phyloP scores from a whole-genome alignment of 2,888 invertebrate genomes.

The Ischnura elegans region DNA sequence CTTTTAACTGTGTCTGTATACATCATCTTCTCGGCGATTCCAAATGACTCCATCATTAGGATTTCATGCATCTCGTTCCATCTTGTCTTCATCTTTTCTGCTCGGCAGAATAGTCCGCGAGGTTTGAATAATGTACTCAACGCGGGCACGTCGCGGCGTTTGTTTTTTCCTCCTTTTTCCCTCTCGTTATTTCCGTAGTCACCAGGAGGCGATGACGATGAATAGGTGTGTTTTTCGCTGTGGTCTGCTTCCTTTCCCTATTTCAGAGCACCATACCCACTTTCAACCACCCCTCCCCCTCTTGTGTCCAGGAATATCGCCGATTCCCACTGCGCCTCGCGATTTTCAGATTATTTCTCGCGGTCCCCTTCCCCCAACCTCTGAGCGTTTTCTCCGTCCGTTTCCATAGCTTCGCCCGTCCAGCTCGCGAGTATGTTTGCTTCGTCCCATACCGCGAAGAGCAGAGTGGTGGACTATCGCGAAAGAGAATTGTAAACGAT shows the following conservation, averaged over 20 bases:
- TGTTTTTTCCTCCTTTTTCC: neutral
- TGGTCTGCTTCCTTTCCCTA: neutral
- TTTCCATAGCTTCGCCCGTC: neutral
- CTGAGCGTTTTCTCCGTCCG: neutral
- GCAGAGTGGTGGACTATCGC: neutral
- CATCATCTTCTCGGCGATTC: conserved; percentile 49
- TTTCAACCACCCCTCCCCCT: neutral
- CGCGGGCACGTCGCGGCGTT: neutral
- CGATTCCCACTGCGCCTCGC: neutral
- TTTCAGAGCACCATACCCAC: neutral
- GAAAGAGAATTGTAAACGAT: neutral
- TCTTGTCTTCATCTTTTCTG: neutral
- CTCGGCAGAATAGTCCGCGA: neutral
- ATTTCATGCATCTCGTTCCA: neutral
- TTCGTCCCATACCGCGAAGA: neutral
- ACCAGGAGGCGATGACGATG: conserved; percentile 17
- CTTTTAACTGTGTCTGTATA: neutral
- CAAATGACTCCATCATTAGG: conserved; percentile 9
- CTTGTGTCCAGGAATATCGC: neutral
- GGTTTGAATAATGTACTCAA: conserved; percentile 50
- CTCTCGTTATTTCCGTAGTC: neutral
- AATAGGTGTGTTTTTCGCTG: conserved; percentile 32
- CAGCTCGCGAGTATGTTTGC: conserved; percentile 25
- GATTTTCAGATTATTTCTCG: conserved; percentile 28
- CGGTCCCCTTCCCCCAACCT: neutral